Conservation (phyloP, 2,888 invertebrate species). For the Lochmaea capreae region DNA sequence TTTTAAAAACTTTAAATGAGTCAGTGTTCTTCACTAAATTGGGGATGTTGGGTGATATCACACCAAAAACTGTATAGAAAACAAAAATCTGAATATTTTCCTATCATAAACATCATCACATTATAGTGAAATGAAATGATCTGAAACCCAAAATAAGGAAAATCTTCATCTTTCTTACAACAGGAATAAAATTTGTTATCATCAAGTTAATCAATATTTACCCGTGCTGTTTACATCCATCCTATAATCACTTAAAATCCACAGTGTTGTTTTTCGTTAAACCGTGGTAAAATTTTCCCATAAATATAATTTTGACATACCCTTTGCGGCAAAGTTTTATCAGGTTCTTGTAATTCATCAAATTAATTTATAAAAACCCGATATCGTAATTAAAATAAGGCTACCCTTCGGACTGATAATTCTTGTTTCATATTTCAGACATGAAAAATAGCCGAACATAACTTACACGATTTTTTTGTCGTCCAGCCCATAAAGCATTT, state of each 20-base stretch:
- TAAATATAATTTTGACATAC: background rate
- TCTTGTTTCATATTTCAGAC: constrained; percentile 11
- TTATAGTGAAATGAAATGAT: too few species aligned
- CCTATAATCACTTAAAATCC: background rate
- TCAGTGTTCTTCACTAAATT: too few species aligned
- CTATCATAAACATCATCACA: too few species aligned
- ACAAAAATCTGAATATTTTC: too few species aligned
- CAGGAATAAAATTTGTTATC: too few species aligned
- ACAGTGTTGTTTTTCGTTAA: background rate
- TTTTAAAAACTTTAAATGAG: too few species aligned
- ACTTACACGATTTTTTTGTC: background rate
- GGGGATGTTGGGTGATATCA: too few species aligned
- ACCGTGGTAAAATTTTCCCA: background rate
- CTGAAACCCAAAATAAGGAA: too few species aligned
- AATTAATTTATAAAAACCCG: constrained; percentile 24
- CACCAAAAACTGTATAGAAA: too few species aligned
- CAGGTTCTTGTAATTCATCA: constrained; percentile 7
- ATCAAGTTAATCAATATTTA: too few species aligned
- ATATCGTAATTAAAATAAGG: constrained; percentile 24
- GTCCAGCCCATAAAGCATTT: constrained; percentile 3
- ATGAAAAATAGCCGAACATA: constrained; percentile 2
- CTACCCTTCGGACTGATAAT: constrained; percentile 6
- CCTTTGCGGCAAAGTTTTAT: background rate
- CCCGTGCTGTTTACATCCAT: background rate
- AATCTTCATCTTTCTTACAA: too few species aligned